Percentiles rank a stretch among this genome's conserved stretches.
These are phyloP conservation scores for Tridacna crocea DNA, from an alignment of 2,888 invertebrate species.

Conservation along the genomic window DNA sequence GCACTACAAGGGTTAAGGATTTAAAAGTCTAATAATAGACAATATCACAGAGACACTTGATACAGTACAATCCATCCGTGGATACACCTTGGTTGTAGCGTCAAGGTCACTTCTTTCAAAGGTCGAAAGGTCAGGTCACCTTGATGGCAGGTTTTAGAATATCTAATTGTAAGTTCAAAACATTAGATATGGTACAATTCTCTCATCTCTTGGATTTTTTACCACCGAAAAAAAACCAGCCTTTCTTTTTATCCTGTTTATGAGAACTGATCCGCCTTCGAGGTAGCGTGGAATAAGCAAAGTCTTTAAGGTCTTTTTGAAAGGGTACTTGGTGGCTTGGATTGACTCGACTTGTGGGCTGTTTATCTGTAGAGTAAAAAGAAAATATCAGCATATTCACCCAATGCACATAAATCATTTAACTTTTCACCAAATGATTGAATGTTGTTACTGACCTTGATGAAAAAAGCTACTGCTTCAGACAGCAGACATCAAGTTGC, in stretches of 20 bases:
- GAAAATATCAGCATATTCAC: neutral
- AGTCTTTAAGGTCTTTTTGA: constrained; percentile 62
- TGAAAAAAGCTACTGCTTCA: neutral
- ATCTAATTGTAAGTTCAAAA: neutral
- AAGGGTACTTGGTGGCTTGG: constrained; percentile 41
- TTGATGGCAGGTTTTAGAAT: neutral
- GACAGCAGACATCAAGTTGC: too few species aligned
- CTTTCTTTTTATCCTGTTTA: constrained; percentile 64
- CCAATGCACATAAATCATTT: neutral
- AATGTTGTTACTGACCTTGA: neutral
- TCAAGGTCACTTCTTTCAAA: neutral
- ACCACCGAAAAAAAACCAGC: constrained; percentile 64
- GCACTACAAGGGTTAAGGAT: too few species aligned
- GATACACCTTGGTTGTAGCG: neutral
- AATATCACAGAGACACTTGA: too few species aligned
- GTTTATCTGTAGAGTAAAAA: constrained; percentile 58
- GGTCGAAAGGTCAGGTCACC: neutral
- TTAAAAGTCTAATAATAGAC: too few species aligned
- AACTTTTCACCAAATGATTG: neutral
- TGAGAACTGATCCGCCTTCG: constrained; percentile 54
- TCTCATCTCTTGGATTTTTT: constrained; percentile 67
- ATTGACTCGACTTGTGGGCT: constrained; percentile 42
- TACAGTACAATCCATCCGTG: too few species aligned
- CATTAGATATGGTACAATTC: neutral
- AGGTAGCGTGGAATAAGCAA: constrained; percentile 58